Conservation (phyloP, 1,140 invertebrate species). For the Anoplophora glabripennis region DNA sequence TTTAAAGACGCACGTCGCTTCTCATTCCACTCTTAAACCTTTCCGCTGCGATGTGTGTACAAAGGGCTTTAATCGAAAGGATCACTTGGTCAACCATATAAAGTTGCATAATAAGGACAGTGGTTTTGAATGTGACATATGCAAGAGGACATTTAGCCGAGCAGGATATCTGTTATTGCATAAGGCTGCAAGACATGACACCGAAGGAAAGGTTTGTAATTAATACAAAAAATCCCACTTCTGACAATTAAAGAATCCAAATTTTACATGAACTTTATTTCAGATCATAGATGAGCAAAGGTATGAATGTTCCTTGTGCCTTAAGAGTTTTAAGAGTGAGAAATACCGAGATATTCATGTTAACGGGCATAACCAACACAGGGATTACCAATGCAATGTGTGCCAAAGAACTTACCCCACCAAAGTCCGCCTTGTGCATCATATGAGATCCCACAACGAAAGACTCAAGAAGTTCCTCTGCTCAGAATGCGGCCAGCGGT, state of each 20-base stretch:
- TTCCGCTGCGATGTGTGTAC: conserved; percentile 56
- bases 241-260: no score
- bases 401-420: conserved; percentile 55
- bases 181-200: conserved; percentile 49
- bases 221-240: no score
- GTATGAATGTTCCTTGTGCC: conserved; percentile 39
- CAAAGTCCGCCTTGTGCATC: conserved; percentile 56
- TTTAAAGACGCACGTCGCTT: conserved; percentile 39
- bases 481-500: conserved; percentile 56
- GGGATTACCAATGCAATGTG: conserved; percentile 52
- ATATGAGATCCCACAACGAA: conserved; percentile 51
- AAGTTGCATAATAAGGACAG: conserved; percentile 39
- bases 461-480: conserved; percentile 55
- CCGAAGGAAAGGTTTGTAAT: conserved; percentile 37
- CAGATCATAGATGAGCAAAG: conserved; percentile 41
- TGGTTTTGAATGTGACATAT: conserved; percentile 54
- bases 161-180: conserved; percentile 52
- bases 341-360: conserved; percentile 55
- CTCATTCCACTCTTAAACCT: conserved; percentile 41
- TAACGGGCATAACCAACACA: conserved; percentile 50
- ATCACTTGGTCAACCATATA: conserved; percentile 52
- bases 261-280: not conserved
- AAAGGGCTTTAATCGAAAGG: conserved; percentile 51
- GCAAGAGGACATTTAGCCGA: conserved; percentile 50
- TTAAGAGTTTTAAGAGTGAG: conserved; percentile 53